Base-by-base conservation (phyloP, 2,888 invertebrate species). In the Macrosoma leucophasiata region DNA sequence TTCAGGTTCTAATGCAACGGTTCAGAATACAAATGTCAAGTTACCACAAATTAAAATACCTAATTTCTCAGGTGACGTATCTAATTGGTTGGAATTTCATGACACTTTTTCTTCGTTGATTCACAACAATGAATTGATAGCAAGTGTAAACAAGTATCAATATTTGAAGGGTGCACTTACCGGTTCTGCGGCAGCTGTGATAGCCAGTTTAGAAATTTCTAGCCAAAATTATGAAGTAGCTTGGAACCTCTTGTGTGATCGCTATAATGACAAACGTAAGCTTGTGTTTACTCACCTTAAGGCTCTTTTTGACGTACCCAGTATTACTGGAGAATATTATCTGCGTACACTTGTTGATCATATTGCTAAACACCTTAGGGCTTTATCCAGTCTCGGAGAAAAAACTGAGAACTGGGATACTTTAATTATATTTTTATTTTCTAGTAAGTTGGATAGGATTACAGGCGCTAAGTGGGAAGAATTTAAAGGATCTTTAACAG, bases 321-420 rank as follows among this genome's bases (percentile, higher is more conserved):
- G 8, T 6, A 13, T 13, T 3, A 12, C 8, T 13, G 12, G 14
- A 9, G 29, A 30, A n/a, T 3, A 3, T 15, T 30, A 17, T 15
- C 5, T 30, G 23, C 30, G 23, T 18, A 4, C 5, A 11, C n/a
- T 33, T 9, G 33, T 21, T 17, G 33, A 33, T 26, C 26, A 33
- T 22, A 33, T 33, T 14, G 27, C 33, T 15, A 33, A 33, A 22
- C 33, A 33, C 17, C 27, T 33, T 3, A 19, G 33, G 27, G 26
- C 33, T 3, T 33, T 33, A 17, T 9, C 11, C 14, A 33, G 13
- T 13, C 9, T 33, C 19, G 33, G 33, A 7, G 30, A 30, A 19
- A 30, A 23, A 23, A 30, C 30, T 3, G 30, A 30, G 4, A 30
- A 30, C 9, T 30, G 30, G 30, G 30, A 30, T 9, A 30, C 22